Conservation (phyloP, 2,797 vertebrate species). For the Limnodromus scolopaceus region DNA sequence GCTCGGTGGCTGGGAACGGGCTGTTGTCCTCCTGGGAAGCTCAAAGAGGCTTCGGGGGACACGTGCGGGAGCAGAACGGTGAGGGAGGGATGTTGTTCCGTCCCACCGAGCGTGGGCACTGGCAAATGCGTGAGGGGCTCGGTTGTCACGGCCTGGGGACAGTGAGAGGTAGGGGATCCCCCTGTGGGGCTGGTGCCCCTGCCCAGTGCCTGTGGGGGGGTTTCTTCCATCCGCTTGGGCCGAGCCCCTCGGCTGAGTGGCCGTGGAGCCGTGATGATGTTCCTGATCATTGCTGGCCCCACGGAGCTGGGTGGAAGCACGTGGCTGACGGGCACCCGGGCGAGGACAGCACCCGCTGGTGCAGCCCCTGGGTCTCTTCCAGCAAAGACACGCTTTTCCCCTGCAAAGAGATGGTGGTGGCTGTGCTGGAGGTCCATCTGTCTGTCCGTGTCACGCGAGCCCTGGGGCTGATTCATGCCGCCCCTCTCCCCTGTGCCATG, state of each 20-base stretch:
- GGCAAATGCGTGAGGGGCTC: fast-evolving
- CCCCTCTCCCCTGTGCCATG: not conserved
- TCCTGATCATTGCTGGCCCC: not conserved
- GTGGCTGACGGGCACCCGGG: fast-evolving
- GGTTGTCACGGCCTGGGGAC: fast-evolving
- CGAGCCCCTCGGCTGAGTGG: fast-evolving
- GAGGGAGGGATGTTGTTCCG: fast-evolving
- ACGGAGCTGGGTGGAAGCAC: fast-evolving
- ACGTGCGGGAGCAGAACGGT: fast-evolving
- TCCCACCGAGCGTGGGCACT: not conserved
- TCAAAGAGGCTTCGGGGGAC: fast-evolving
- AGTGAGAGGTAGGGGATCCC: not conserved
- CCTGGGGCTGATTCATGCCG: not conserved
- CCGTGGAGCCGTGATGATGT: fast-evolving
- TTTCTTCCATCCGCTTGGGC: not conserved
- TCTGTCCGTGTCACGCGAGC: not conserved
- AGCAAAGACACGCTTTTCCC: not conserved
- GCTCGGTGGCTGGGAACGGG: not conserved
- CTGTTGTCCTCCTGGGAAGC: not conserved
- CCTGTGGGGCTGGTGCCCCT: fast-evolving
- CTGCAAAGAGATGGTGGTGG: not conserved
- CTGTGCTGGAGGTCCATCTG: fast-evolving
- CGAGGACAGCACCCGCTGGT: not conserved
- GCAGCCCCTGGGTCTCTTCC: not conserved
- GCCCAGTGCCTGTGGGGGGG: fast-evolving